Evolutionary conservation across 2,797 vertebrate species (phyloP), one percentile per base, ranked within the genome.

Genomic region (Aulostomus chinensis): DNA sequence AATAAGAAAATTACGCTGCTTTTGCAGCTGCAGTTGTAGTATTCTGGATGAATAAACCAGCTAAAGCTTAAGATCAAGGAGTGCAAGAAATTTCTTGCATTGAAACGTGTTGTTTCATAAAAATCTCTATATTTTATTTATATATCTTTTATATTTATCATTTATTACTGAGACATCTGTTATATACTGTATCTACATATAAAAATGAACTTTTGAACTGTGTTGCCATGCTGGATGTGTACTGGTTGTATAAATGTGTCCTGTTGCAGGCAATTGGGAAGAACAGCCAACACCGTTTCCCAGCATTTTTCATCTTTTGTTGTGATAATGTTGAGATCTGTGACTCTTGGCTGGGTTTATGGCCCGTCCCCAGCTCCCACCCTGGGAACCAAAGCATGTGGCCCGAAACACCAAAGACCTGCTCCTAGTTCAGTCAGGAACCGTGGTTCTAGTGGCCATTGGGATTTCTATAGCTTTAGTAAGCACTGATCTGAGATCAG

Each of bases 351-450:
- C 26, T 65, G 14, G 25, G 25, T 71, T 71, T 45, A 52, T 46
- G 51, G n/a, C 48, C 14, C 2, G 3, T 47, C 43, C 26, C 50
- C 21, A 11, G 34, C 45, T 47, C 54, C 21, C 35, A 42, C 36
- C 62, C 66, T 86, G 83, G 81, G 76, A 83, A 86, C 60, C 31
- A 7, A 25, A 2, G 9, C 45, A 52, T 48, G 53, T 51, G 58
- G 34, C 8, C 57, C 5, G 60, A 8, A 55, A 43, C 17, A 37
- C 50, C 6, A 20, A 56, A 15, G 48, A 65, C 22, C 40, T 54
- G 39, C 36, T 30, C 5, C 29, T 12, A 49, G 57, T 31, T 76
- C 60, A 60, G 40, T 26, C 25, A 51, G 31, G 16, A 30, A 45
- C 46, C 32, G 21, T 14, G 24, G 28, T 11, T 18, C 32, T 45